Conservation (phyloP, 2,888 invertebrate species). For the Caenorhabditis wallacei region DNA sequence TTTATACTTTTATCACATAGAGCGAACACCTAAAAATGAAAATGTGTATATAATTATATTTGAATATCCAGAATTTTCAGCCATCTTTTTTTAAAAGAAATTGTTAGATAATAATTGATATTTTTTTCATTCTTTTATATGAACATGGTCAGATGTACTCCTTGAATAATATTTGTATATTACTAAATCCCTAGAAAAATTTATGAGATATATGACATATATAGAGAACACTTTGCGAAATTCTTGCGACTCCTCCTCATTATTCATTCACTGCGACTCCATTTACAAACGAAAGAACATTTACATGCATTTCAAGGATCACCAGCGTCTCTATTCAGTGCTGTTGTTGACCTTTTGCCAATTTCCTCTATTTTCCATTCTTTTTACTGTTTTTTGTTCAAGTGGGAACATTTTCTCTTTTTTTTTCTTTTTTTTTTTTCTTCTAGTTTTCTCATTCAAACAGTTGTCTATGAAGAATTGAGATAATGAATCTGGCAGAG, state of each 20-base stretch:
- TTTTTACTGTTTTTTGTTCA: slow-evolving; percentile 14
- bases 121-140: no score
- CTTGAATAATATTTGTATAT: no score
- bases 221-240: not conserved
- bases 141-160: no score
- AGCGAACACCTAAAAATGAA: no score
- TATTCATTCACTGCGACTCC: slow-evolving; percentile 30
- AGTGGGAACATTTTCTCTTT: not conserved
- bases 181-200: not conserved
- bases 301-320: slow-evolving; percentile 25
- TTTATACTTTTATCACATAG: no score
- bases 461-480: not conserved
- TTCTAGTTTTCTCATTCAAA: not conserved
- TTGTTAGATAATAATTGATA: no score
- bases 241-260: slow-evolving; percentile 9
- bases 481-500: slow-evolving; percentile 14
- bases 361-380: not conserved
- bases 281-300: slow-evolving; percentile 6
- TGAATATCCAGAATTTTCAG: no score
- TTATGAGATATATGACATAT: not conserved
- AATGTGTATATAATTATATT: no score
- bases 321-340: slow-evolving; percentile 8
- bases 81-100: no score
- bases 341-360: slow-evolving; percentile 27
- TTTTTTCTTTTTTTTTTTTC: not conserved